Conservation (phyloP, 2,888 invertebrate genomes). For the Octonoba sinensis region DNA sequence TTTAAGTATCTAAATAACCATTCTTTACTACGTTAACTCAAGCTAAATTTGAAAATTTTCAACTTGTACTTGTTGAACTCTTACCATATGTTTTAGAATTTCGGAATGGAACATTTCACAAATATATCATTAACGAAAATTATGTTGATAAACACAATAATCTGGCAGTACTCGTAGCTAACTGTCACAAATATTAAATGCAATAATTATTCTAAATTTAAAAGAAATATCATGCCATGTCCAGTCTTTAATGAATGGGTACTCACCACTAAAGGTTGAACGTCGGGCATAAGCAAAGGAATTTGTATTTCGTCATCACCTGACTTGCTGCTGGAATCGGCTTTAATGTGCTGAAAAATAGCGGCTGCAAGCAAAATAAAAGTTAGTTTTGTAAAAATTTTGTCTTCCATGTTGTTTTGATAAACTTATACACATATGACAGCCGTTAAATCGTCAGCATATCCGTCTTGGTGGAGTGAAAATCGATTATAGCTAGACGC, state of each 20-base stretch:
- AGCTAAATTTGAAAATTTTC: too few relatives aligned
- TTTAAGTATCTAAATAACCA: too few relatives aligned
- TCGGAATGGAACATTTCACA: too few relatives aligned
- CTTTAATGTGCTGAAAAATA: too few relatives aligned
- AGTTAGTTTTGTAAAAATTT: neutral
- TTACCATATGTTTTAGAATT: too few relatives aligned
- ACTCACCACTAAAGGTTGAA: slow-evolving; percentile 83
- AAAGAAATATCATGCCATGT: neutral
- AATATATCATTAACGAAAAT: too few relatives aligned
- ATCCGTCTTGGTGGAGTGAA: slow-evolving; percentile 8
- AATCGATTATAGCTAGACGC: slow-evolving; percentile 49
- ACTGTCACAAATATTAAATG: too few relatives aligned
- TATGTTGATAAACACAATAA: too few relatives aligned
- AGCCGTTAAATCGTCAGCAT: neutral
- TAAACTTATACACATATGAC: slow-evolving; percentile 17
- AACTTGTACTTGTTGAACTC: too few relatives aligned
- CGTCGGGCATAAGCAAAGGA: slow-evolving; percentile 83
- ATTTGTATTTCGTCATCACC: slow-evolving; percentile 41
- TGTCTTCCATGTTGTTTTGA: slow-evolving; percentile 17
- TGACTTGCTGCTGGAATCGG: neutral
- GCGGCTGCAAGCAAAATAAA: neutral
- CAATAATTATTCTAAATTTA: too few relatives aligned
- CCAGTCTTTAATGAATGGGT: slow-evolving; percentile 12
- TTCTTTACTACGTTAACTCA: too few relatives aligned
- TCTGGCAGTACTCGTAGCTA: too few relatives aligned